Base-by-base conservation (phyloP, 2,888 invertebrate genomes). In the Leptarthrus brevirostris region DNA sequence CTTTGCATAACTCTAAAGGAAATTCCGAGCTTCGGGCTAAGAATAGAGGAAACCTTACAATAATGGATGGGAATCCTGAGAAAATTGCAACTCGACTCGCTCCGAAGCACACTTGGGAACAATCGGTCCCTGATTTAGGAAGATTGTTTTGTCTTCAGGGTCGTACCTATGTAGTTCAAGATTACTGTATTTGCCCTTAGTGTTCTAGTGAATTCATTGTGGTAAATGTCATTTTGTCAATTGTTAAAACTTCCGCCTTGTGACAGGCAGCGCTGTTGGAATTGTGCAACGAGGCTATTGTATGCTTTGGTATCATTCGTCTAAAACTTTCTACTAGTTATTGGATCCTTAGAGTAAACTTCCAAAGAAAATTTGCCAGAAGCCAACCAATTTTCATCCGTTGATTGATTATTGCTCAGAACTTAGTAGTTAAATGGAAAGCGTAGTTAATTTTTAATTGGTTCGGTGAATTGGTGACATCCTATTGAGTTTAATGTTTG, bases 161-260 rank as follows among this genome's bases (percentile, higher is more conserved):
- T 24, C 49, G 18, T 47, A 49, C 24, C 66, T 24, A 49, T 26
- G 22, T 16, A 10, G 12, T 20, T 14, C 66, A 66, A 26, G 47
- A 49, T 47, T 44, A 44, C 44, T 40, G 40, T n/a, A 49, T 47
- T n/a, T 14, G 20, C 47, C 36, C 12, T 61, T 40, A n/a, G n/a
- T n/a, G n/a, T n/a, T n/a, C 36, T 61, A 40, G 18, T 16, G 61
- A 40, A 61, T 61, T 61, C 61, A 61, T 61, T 66, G 66, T 66
- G 66, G 66, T 66, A 49, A 66, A 47, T 44, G 66, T 47, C 66
- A 66, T 66, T 66, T 61, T 47, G 66, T 24, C 66, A 66, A 66
- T 66, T 66, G 66, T 66, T 66, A 47, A 66, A 66, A 66, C 49
- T 66, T 66, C 66, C 66, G 47, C 24, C 26, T 66, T 26, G 47